Base-by-base conservation (phyloP, 2,113 vertebrate genomes). In the Paratilapia polleni region DNA sequence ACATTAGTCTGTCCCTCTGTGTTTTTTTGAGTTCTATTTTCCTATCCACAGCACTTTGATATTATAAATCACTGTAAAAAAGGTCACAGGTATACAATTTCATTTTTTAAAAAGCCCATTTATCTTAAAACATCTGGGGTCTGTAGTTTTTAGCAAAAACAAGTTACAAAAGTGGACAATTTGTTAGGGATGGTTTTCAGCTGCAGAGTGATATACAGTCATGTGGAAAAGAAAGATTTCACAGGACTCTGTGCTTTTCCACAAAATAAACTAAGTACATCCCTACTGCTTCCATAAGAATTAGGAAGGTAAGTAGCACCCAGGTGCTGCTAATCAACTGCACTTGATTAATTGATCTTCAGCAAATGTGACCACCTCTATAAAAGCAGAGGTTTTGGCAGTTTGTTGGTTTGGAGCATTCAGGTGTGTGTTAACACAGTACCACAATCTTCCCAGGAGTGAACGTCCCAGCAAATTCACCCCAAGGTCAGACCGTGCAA, bases 381-480 rank as follows among this genome's bases (percentile, higher is more conserved):
- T 17, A 8, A 43, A 13, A 43, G 41, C 41, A 43, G 41, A 19
- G 6, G 49, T 8, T 19, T 19, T 17, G 47, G 49, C 6, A 19
- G 15, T 52, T 52, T 52, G 49, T 6, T 14, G 7, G 47, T 15
- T 4, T 15, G 13, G 13, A 47, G 13, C 43, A 15, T 47, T 49
- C 64, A 70, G 24, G 64, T 49, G 66, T 70, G 66, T 43, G 26
- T 49, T 70, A 49, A 49, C 0, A 47, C 64, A 1, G 0, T 64
- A 2, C 2, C n/a, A n/a, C n/a, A 17, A 22, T 70, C 24, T 17
- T 28, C 17, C 43, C 10, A 49, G 66, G 6, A 49, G 24, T 22
- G 43, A 49, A 6, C 10, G 0, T 73, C 43, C 0, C 10, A 5
- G 1, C 24, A 0, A 70, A 52, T 70, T 20, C 66, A 52, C 49